These are phyloP conservation scores for Lacanobia oleracea DNA, from an alignment of 2,888 invertebrate species.

Conservation along the genomic window DNA sequence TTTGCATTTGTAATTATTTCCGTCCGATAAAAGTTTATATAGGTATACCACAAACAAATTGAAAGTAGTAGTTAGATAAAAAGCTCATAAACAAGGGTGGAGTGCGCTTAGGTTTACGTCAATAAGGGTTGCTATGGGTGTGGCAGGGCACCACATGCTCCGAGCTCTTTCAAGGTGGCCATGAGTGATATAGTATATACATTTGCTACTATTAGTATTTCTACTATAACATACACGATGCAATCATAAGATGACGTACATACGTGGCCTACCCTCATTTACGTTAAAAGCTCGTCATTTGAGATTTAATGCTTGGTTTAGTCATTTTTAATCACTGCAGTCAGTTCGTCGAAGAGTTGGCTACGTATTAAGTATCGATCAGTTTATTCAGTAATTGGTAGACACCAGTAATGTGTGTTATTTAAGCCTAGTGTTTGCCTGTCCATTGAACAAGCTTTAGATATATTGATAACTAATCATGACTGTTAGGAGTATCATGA, in stretches of 20 bases:
- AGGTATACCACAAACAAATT: slow-evolving; percentile 56
- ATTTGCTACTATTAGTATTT: slow-evolving; percentile 53
- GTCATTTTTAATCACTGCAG: slow-evolving; percentile 54
- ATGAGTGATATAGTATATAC: slow-evolving; percentile 66
- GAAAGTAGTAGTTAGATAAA: slow-evolving; percentile 78
- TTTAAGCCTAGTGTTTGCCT: slow-evolving; percentile 34
- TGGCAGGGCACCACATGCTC: slow-evolving; percentile 69
- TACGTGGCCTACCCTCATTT: slow-evolving; percentile 25
- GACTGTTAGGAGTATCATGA: neutral
- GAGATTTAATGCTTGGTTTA: slow-evolving; percentile 30
- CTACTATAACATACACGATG: slow-evolving; percentile 36
- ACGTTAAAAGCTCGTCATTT: slow-evolving; percentile 29
- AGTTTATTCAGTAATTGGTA: slow-evolving; percentile 32
- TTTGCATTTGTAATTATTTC: slow-evolving; percentile 25
- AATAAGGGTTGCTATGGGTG: slow-evolving; percentile 83
- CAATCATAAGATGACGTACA: slow-evolving; percentile 37
- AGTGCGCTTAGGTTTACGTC: slow-evolving; percentile 81
- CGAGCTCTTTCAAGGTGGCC: slow-evolving; percentile 64
- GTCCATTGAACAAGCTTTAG: slow-evolving; percentile 6
- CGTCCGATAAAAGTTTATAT: slow-evolving; percentile 21
- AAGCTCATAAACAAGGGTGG: slow-evolving; percentile 86
- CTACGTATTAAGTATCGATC: slow-evolving; percentile 51
- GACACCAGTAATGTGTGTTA: slow-evolving; percentile 30
- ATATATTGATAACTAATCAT: slow-evolving; percentile 2
- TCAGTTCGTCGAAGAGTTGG: slow-evolving; percentile 27